A percentile compares a stretch with the other conserved stretches of the same genome.
phyloP scores from a whole-genome alignment of 2,797 vertebrate genomes.

The Euphonia xanthogaster region DNA sequence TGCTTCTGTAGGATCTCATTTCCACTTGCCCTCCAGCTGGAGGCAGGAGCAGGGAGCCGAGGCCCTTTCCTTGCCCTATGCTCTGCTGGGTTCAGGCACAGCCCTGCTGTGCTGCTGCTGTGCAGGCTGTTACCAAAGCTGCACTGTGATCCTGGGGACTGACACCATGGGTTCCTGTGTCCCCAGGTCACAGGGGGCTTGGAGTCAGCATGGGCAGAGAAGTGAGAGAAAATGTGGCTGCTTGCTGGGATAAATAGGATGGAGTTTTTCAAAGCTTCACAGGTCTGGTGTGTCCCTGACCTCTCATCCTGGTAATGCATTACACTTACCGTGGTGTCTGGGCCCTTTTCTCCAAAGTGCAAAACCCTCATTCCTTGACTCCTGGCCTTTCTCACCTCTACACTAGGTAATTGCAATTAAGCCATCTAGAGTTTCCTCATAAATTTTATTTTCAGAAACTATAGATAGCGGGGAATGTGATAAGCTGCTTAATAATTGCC shows the following conservation, averaged over 20 bases:
- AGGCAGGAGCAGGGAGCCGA: not conserved
- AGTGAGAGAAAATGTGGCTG: not conserved
- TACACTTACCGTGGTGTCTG: fast-evolving
- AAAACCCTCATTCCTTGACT: not conserved
- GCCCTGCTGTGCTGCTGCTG: not conserved
- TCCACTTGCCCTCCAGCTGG: not conserved
- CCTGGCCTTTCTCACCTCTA: not conserved
- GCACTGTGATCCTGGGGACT: not conserved
- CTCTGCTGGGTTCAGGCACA: not conserved
- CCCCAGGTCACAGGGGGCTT: not conserved
- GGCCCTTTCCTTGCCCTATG: not conserved
- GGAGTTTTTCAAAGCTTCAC: not conserved
- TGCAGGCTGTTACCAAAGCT: not conserved
- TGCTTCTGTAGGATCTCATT: not conserved
- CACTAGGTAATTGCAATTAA: not conserved
- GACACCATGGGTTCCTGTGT: not conserved
- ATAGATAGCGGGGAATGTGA: not conserved
- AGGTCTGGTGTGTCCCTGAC: not conserved
- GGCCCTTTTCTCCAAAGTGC: not conserved
- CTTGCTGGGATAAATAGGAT: not conserved
- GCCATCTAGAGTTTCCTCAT: not conserved
- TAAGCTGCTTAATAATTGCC: constrained; percentile 49
- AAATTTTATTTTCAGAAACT: not conserved
- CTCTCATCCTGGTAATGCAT: not conserved
- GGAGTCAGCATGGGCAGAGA: not conserved